A percentile compares a stretch with the other conserved stretches of the same genome.
Conservation (phyloP, 2,113 vertebrate genomes). For the Dascyllus trimaculatus region DNA sequence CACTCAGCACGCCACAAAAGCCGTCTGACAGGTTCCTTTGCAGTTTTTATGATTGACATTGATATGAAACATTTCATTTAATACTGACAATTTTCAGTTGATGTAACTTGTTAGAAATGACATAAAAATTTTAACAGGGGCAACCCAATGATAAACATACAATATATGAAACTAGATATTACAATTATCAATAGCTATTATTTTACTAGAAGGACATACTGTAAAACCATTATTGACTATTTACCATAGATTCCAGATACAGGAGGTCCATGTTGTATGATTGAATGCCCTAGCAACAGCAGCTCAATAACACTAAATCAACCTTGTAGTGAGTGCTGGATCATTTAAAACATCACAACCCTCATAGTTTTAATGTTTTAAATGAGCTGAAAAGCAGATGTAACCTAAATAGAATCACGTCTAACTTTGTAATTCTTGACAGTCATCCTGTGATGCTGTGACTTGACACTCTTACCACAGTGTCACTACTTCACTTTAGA, state of each 20-base stretch:
- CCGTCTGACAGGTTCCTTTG: conserved; percentile 37
- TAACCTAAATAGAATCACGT: not conserved
- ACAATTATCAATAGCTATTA: too few relatives aligned
- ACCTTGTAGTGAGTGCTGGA: not conserved
- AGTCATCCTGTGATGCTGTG: not conserved
- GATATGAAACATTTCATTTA: conserved; percentile 1
- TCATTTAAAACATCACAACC: not conserved
- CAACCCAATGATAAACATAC: too few relatives aligned
- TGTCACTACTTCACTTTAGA: not conserved
- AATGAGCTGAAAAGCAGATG: not conserved
- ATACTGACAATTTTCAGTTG: conserved; percentile 1
- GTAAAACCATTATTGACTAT: too few relatives aligned
- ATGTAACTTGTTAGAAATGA: not conserved
- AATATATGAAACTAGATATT: too few relatives aligned
- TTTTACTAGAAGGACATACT: too few relatives aligned
- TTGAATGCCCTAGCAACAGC: not conserved
- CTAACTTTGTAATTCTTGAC: not conserved
- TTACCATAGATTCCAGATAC: too few relatives aligned
- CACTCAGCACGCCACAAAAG: conserved; percentile 44
- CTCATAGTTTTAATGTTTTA: not conserved
- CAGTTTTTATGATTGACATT: conserved; percentile 37
- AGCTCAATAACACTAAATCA: not conserved
- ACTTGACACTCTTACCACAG: not conserved
- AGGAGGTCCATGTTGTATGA: not conserved
- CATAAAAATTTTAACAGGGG: too few relatives aligned